Evolutionary conservation across 2,888 invertebrate genomes (phyloP).

Genomic region (Melieria crassipennis): DNA sequence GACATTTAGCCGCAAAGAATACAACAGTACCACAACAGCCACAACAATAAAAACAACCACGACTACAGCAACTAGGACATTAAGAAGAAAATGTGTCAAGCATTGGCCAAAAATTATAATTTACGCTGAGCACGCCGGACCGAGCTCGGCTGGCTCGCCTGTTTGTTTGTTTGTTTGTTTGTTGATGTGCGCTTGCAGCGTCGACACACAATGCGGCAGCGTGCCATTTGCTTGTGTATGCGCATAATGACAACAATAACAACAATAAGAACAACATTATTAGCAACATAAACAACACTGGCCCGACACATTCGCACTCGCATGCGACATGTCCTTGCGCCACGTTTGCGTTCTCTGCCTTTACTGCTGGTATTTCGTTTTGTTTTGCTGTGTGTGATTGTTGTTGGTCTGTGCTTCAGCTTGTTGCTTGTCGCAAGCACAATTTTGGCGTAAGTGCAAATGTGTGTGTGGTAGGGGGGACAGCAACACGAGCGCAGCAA

Average conservation of each 20-base stretch:
- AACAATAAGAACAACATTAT: slow-evolving; percentile 28
- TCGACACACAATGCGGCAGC: too few relatives aligned
- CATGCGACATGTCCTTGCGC: background rate
- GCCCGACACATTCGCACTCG: background rate
- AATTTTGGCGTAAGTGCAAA: background rate
- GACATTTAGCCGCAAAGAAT: slow-evolving; percentile 10
- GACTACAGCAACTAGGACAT: background rate
- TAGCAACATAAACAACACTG: slow-evolving; percentile 21
- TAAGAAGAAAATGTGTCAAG: background rate
- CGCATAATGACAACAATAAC: slow-evolving; percentile 22
- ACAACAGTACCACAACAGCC: background rate
- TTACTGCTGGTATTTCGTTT: background rate
- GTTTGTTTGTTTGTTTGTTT: slow-evolving; percentile 12
- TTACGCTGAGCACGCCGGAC: background rate
- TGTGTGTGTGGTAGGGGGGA: background rate
- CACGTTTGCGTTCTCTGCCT: background rate
- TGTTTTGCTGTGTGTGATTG: background rate
- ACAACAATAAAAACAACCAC: background rate
- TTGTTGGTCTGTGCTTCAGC: too few relatives aligned
- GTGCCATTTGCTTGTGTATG: background rate
- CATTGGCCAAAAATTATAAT: slow-evolving; percentile 7
- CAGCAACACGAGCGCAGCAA: slow-evolving; percentile 1
- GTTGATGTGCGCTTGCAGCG: background rate
- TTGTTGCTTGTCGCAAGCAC: too few relatives aligned
- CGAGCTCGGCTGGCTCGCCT: too few relatives aligned